Conservation (phyloP, 2,113 vertebrate species). For the Xiphias gladius region DNA sequence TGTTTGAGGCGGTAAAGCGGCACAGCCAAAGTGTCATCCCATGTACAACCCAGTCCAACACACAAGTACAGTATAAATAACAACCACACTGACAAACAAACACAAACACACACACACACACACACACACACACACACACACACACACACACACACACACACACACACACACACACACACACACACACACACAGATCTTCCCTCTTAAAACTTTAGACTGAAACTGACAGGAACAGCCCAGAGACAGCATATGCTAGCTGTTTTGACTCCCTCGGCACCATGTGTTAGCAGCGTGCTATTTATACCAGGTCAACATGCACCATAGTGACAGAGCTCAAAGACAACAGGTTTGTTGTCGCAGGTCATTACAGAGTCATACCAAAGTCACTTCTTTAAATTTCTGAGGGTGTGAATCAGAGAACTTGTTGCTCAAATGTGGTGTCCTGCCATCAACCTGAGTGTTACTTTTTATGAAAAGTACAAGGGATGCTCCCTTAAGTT, state of each 20-base stretch:
- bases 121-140: neutral
- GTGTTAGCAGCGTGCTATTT: conserved; percentile 73
- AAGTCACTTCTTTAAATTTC: conserved; percentile 4
- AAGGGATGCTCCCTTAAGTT: conserved; percentile 22
- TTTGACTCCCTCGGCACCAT: conserved; percentile 64
- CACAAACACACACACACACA: no score
- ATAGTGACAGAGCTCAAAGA: conserved; percentile 48
- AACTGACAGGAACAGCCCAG: conserved; percentile 64
- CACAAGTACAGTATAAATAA: neutral
- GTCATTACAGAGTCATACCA: conserved; percentile 22
- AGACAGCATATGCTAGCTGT: conserved; percentile 60
- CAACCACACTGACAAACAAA: neutral
- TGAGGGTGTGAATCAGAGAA: conserved; percentile 25
- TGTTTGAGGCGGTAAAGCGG: conserved; percentile 10
- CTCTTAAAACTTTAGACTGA: conserved; percentile 46
- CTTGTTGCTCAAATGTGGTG: neutral
- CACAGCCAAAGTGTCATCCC: neutral
- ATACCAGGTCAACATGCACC: conserved; percentile 54
- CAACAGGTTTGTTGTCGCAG: conserved; percentile 52
- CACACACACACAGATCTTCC: neutral
- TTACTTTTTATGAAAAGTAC: conserved; percentile 17
- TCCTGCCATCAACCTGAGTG: conserved; percentile 33
- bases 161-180: neutral
- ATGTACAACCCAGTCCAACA: neutral
- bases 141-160: neutral